These are phyloP conservation scores for Zosterops hypoxanthus DNA, from an alignment of 2,113 vertebrate genomes.

Conservation along the genomic window DNA sequence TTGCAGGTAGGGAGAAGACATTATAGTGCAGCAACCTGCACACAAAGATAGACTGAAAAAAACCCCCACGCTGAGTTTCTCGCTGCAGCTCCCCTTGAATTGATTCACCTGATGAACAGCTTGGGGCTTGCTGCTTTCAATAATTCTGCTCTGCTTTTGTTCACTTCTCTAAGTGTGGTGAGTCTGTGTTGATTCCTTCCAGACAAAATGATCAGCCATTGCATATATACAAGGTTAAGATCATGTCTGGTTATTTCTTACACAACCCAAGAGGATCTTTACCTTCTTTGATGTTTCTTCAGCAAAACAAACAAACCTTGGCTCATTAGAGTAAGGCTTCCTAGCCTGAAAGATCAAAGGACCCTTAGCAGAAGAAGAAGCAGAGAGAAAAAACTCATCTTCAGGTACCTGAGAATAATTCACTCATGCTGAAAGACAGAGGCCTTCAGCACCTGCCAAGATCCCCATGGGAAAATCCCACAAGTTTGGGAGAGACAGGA, in stretches of 20 bases:
- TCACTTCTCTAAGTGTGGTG: background rate
- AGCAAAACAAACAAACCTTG: background rate
- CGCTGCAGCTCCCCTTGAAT: background rate
- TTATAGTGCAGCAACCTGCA: background rate
- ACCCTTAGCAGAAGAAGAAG: background rate
- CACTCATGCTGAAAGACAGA: fast-evolving
- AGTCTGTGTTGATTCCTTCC: background rate
- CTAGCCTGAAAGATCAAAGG: background rate
- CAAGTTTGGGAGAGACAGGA: background rate
- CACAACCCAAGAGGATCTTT: background rate
- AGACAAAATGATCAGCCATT: background rate
- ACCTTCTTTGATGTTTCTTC: background rate
- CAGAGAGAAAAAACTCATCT: background rate
- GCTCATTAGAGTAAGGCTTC: background rate
- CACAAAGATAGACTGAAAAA: background rate
- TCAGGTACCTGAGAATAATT: background rate
- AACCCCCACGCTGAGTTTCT: fast-evolving
- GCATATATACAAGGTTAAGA: background rate
- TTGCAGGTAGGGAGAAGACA: background rate
- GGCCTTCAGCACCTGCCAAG: background rate
- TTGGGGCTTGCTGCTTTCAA: background rate
- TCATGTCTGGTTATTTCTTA: background rate
- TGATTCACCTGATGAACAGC: background rate
- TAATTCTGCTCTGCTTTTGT: background rate
- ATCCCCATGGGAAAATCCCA: background rate